Base-by-base conservation (phyloP, 2,797 vertebrate genomes). In the Clarias pachynema region DNA sequence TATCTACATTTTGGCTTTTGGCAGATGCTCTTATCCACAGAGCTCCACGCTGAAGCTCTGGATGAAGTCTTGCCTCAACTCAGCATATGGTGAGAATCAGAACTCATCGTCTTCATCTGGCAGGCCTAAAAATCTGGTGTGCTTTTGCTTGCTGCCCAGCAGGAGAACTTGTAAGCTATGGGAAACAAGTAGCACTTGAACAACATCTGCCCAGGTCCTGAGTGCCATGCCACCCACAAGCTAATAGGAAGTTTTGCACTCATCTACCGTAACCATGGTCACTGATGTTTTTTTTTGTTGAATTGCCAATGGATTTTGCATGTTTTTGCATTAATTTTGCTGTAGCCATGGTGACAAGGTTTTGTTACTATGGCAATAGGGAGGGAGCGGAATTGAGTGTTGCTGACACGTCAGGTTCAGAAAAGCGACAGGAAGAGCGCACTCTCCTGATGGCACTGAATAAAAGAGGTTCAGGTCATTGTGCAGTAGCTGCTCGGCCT, bases 291-390 rank as follows among this genome's bases (percentile, higher is more conserved):
- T 88, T 86, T 79, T 60, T 78, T 84, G 87, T 88, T 90, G 77
- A 68, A 12, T 86, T 88, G 86, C 87, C 88, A 88, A 86, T 86
- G 86, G 84, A 87, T 90, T 90, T 91, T 89, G 88, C 90, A 90
- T 86, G 83, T 89, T 89, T 90, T 90, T 89, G 84, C 85, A 86
- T 89, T 87, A 87, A 91, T 88, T 89, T 89, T 77, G 81, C 85
- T 2, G 90, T 90, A 89, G 84, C 91, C 87, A 86, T 91, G 87
- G 89, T 80, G 88, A 91, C 88, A 86, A 68, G 85, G 88, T 91
- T 91, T 86, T 87, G 89, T 91, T 89, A 79, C 91, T 84, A 91
- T 89, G 86, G 89, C 75, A 81, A 91, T 90, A 65, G 84, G 84
- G 72, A 86, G 60, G 73, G 88, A 87, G 77, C 79, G 26, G 86